These are phyloP conservation scores for Coenonympha glycerion DNA, from an alignment of 2,888 invertebrate genomes.

Conservation along the genomic window DNA sequence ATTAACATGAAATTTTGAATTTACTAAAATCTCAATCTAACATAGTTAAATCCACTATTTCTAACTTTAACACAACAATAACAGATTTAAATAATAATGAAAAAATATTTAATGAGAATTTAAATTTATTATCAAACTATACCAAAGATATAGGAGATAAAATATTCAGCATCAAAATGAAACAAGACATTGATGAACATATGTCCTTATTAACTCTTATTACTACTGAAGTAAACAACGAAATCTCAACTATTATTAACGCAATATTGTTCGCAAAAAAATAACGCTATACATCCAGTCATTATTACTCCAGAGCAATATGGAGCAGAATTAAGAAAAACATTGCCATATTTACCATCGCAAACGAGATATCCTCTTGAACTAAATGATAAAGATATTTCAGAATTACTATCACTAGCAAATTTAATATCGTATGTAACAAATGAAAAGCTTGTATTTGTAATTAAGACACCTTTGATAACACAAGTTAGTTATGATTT, in stretches of 20 bases:
- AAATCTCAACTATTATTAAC: slow-evolving; percentile 26
- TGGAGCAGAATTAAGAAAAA: slow-evolving; percentile 22
- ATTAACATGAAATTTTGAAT: no score
- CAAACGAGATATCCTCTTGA: slow-evolving; percentile 22
- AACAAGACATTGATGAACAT: slow-evolving; percentile 27
- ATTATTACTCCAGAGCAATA: slow-evolving; percentile 24
- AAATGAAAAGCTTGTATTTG: slow-evolving; percentile 24
- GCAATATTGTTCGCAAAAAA: slow-evolving; percentile 25
- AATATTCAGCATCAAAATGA: slow-evolving; percentile 24
- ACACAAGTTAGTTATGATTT: slow-evolving; percentile 23
- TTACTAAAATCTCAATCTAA: slow-evolving; percentile 21
- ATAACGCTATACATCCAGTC: slow-evolving; percentile 26
- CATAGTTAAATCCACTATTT: slow-evolving; percentile 22
- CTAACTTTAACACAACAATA: slow-evolving; percentile 25
- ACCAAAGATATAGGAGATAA: slow-evolving; percentile 18
- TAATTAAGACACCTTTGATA: slow-evolving; percentile 23
- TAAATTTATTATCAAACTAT: slow-evolving; percentile 21
- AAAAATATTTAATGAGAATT: slow-evolving; percentile 25
- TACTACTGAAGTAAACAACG: slow-evolving; percentile 25
- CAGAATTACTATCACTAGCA: slow-evolving; percentile 17
- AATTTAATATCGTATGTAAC: slow-evolving; percentile 19
- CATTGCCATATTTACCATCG: slow-evolving; percentile 23
- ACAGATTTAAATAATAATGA: slow-evolving; percentile 23
- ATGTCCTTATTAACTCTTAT: slow-evolving; percentile 26
- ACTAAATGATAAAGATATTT: slow-evolving; percentile 9